phyloP scores from a whole-genome alignment of 2,888 invertebrate genomes.

The Cephus sareptanus region DNA sequence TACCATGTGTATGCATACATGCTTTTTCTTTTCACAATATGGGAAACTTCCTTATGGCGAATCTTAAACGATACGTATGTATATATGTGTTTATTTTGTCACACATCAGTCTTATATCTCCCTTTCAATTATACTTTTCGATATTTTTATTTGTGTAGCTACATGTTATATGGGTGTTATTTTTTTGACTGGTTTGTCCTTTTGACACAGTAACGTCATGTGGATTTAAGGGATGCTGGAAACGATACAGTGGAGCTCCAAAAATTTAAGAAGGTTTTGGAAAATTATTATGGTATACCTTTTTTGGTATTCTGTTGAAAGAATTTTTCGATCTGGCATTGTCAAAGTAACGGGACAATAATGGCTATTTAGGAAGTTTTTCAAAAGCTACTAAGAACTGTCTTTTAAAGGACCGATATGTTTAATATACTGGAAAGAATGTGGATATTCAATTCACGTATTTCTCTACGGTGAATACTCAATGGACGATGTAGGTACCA shows the following conservation, averaged over 20 bases:
- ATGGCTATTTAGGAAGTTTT: slow-evolving; percentile 50
- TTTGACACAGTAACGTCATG: background rate
- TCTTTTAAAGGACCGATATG: slow-evolving; percentile 37
- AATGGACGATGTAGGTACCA: background rate
- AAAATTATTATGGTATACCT: background rate
- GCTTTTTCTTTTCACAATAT: background rate
- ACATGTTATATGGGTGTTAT: background rate
- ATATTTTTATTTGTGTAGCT: background rate
- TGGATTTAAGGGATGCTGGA: background rate
- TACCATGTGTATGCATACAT: background rate
- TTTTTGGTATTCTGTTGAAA: background rate
- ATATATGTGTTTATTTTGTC: background rate
- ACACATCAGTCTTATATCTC: background rate
- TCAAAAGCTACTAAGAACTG: slow-evolving; percentile 34
- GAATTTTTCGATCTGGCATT: background rate
- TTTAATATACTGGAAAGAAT: slow-evolving; percentile 48
- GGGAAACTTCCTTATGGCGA: background rate
- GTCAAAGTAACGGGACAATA: slow-evolving; percentile 41
- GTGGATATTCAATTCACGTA: slow-evolving; percentile 14
- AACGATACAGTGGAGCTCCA: background rate
- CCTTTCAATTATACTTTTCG: background rate
- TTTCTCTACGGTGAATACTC: background rate
- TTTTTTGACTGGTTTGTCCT: background rate
- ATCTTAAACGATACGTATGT: background rate
- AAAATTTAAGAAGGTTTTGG: background rate